phyloP scores from a whole-genome alignment of 2,113 vertebrate species.

The Capreolus pygargus region DNA sequence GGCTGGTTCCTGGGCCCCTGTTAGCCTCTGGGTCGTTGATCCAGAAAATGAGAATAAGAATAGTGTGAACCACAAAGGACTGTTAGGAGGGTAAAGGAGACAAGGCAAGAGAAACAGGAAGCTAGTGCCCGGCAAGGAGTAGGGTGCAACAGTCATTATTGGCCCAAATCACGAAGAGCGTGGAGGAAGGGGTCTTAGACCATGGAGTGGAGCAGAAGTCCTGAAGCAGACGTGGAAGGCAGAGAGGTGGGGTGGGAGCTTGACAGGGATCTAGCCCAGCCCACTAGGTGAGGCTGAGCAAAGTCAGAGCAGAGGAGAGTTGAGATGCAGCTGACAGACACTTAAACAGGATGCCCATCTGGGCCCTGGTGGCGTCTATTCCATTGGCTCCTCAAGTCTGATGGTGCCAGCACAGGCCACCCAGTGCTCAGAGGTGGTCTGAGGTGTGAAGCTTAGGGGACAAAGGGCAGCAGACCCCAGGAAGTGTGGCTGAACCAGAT shows the following conservation, averaged over 20 bases:
- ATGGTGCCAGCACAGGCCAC: neutral
- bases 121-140: neutral
- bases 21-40: neutral
- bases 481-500: conserved; percentile 35
- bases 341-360: neutral
- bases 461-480: conserved; percentile 2
- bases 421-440: neutral
- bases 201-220: rapidly evolving
- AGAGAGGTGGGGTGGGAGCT: neutral
- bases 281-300: neutral
- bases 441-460: neutral
- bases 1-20: neutral
- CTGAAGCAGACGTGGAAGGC: neutral
- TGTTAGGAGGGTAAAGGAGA: neutral
- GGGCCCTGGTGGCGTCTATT: neutral
- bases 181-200: neutral
- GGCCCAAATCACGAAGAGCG: neutral
- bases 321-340: neutral
- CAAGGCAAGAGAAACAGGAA: neutral
- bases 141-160: neutral
- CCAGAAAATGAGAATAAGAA: neutral
- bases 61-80: neutral
- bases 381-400: neutral
- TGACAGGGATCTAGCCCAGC: neutral
- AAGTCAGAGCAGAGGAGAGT: neutral